Evolutionary conservation across 2,797 vertebrate genomes (phyloP), one percentile per base, ranked within the genome.

Genomic region (Halcyon badia): DNA sequence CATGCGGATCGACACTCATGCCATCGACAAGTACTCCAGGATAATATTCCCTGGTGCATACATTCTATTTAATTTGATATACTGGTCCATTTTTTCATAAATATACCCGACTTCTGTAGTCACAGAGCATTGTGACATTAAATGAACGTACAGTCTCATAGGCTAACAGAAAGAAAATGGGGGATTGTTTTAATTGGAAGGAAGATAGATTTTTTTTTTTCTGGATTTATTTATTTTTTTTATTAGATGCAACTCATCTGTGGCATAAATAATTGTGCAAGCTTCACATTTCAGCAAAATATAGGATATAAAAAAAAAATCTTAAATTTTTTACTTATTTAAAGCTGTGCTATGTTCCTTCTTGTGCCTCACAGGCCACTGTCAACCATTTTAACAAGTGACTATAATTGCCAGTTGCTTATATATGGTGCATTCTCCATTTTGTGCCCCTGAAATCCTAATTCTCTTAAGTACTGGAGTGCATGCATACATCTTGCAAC

Each of bases 31-130:
- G 92, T 99, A 99, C 97, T 99, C 99, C 49, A 98, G 99, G 83
- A 97, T 99, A 71, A 97, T 99, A 97, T 99, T 99, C 60, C 99
- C 99, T 20, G 99, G 98, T 2, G 98, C 99, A 2, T 99, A 99
- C 77, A 98, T 99, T 66, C 96, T 99, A 60, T 99, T 99, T 97
- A 99, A 99, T 82, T 95, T 99, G 96, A 99, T 99, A 98, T 99
- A 99, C 97, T 99, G 99, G 99, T 99, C 99, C 20, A 99, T 99
- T 97, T 99, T 99, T 97, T 99, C 98, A 66, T 99, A 99, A 97
- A 91, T 58, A 37, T 31, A 33, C 4, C 0, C 82, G 46, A 78
- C 56, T 69, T 90, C 73, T 42, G 30, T 51, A 82, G 93, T 70
- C 92, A 83, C 77, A 83, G 78, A 68, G 57, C 14, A 1, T 15